A percentile compares a stretch with the other conserved stretches of the same genome.
phyloP scores from a whole-genome alignment of 2,888 invertebrate genomes.

The Acronicta leporina region DNA sequence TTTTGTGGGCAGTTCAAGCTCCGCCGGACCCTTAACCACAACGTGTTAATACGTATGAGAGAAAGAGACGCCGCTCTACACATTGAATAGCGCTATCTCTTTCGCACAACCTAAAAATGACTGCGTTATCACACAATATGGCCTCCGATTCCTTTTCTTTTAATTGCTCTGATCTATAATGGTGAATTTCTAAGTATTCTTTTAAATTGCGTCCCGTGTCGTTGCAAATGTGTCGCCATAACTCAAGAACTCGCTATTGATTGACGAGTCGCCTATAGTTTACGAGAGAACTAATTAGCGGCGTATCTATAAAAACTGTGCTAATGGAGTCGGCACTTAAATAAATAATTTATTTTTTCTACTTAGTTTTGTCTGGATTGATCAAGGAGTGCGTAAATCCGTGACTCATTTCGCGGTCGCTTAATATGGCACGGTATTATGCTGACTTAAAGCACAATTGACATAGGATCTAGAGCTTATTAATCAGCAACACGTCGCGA shows the following conservation, averaged over 20 bases:
- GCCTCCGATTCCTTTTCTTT: background rate
- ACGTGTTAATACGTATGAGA: too few species aligned
- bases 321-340: conserved; percentile 49
- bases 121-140: too few species aligned
- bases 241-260: conserved; percentile 76
- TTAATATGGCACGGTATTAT: background rate
- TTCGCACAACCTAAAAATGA: too few species aligned
- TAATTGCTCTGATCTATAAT: conserved; percentile 25
- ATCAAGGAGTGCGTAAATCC: conserved; percentile 3
- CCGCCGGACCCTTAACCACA: too few species aligned
- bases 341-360: conserved; percentile 17
- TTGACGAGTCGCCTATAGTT: conserved; percentile 80
- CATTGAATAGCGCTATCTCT: too few species aligned
- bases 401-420: conserved; percentile 6
- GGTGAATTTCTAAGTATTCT: conserved; percentile 32
- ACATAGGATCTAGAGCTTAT: too few species aligned
- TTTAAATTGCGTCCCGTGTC: conserved; percentile 49
- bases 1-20: too few species aligned
- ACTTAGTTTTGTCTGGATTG: conserved; percentile 5
- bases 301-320: conserved; percentile 69
- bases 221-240: conserved; percentile 64
- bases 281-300: conserved; percentile 84
- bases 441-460: too few species aligned
- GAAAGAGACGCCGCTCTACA: too few species aligned
- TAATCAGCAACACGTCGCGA: too few species aligned